phyloP scores from a whole-genome alignment of 2,888 invertebrate species.

The Synanthedon formicaeformis region DNA sequence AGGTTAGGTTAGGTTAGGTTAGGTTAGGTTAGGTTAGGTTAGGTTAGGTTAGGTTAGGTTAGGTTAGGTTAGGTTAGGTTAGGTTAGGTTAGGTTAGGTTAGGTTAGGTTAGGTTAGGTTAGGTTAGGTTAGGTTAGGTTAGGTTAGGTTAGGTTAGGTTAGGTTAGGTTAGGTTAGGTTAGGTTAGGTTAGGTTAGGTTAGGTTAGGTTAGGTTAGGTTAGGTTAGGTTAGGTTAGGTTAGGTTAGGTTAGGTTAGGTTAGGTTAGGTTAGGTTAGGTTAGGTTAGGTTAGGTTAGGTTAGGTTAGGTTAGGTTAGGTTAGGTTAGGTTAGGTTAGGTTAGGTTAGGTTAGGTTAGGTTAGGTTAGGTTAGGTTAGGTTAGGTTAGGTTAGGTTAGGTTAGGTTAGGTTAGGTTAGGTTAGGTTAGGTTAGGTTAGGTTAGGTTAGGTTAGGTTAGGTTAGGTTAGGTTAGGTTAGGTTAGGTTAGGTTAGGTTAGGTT shows the following conservation, averaged over 20 bases:
- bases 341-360: conserved; percentile 9
- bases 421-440: conserved; percentile 8
- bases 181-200: conserved; percentile 9
- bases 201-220: conserved; percentile 9
- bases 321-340: conserved; percentile 7
- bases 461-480: conserved; percentile 8
- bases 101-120: conserved; percentile 10
- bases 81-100: conserved; percentile 11
- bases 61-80: conserved; percentile 9
- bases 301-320: conserved; percentile 6
- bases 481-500: conserved; percentile 9
- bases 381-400: conserved; percentile 11
- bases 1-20: conserved; percentile 6
- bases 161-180: conserved; percentile 8
- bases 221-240: conserved; percentile 8
- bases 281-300: conserved; percentile 6
- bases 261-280: conserved; percentile 6
- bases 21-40: conserved; percentile 7
- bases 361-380: conserved; percentile 9
- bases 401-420: conserved; percentile 10
- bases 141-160: conserved; percentile 7
- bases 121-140: conserved; percentile 8
- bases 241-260: conserved; percentile 6
- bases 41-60: conserved; percentile 9
- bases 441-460: conserved; percentile 7